Conservation (phyloP, 2,888 invertebrate genomes). For the Flexamia atlantica region DNA sequence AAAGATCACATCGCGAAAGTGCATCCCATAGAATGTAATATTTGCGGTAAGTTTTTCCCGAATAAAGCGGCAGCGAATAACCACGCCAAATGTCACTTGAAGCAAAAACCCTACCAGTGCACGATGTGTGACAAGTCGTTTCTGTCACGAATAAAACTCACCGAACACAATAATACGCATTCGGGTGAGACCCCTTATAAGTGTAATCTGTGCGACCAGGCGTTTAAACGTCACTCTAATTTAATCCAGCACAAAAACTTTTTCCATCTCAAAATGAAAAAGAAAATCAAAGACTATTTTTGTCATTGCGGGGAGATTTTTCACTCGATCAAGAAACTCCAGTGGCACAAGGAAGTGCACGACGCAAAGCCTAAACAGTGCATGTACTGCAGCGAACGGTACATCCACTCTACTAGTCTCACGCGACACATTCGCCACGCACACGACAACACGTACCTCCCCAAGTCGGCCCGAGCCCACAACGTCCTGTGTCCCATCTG, state of each 20-base stretch:
- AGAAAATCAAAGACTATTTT: conserved; percentile 84
- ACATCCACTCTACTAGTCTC: conserved; percentile 89
- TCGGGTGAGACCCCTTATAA: conserved; percentile 89
- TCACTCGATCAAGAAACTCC: conserved; percentile 89
- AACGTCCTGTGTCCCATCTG: conserved; percentile 89
- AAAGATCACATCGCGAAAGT: conserved; percentile 84
- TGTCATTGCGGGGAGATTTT: conserved; percentile 89
- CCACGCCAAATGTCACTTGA: conserved; percentile 89
- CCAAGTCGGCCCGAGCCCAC: conserved; percentile 73
- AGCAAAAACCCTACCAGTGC: conserved; percentile 87
- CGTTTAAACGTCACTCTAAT: conserved; percentile 90
- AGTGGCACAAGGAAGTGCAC: conserved; percentile 93
- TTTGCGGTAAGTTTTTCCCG: conserved; percentile 89
- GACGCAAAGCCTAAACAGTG: conserved; percentile 90
- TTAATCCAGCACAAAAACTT: conserved; percentile 90
- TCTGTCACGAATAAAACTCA: conserved; percentile 87
- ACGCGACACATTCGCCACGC: conserved; percentile 82
- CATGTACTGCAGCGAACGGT: conserved; percentile 90
- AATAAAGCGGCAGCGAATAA: conserved; percentile 82
- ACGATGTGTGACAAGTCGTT: conserved; percentile 90
- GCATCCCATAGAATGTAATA: conserved; percentile 89
- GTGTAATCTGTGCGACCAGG: conserved; percentile 88
- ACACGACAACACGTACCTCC: conserved; percentile 70
- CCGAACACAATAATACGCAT: conserved; percentile 90
- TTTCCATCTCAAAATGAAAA: conserved; percentile 85